A percentile compares a stretch with the other conserved stretches of the same genome.
Conservation (phyloP, 2,888 invertebrate species). For the Brachynemurus nebulosus region DNA sequence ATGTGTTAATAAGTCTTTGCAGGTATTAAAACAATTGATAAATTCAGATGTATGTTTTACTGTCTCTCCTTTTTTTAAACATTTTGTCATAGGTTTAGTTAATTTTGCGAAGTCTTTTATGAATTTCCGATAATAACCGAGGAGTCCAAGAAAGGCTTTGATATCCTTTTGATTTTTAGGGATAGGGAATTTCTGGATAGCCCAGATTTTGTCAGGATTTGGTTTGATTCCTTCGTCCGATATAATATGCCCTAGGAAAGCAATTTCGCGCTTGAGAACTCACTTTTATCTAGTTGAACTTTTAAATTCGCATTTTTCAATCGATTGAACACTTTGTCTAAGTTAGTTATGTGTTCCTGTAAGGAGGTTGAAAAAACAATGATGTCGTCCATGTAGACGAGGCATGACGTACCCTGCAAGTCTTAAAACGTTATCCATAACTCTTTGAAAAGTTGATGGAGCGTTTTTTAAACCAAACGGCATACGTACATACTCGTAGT, state of each 20-base stretch:
- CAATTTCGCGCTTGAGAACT: constrained; percentile 26
- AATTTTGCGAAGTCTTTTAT: constrained; percentile 15
- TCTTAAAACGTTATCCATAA: constrained; percentile 9
- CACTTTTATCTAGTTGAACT: constrained; percentile 25
- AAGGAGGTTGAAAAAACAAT: constrained; percentile 19
- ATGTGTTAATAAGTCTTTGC: too few species aligned
- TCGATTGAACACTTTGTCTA: constrained; percentile 21
- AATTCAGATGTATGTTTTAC: too few species aligned
- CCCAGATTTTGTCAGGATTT: constrained; percentile 24
- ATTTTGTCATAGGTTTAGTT: constrained; percentile 16
- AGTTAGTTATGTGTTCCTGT: constrained; percentile 22
- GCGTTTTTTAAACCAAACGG: constrained; percentile 17
- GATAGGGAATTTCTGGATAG: too few species aligned
- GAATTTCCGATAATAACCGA: constrained; percentile 20
- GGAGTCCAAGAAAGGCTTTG: constrained; percentile 16
- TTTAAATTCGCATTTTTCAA: constrained; percentile 19
- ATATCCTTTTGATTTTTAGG: too few species aligned
- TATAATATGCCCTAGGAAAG: constrained; percentile 27
- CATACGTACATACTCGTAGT: constrained; percentile 21
- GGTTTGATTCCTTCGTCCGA: constrained; percentile 26
- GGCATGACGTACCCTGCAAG: constrained; percentile 13
- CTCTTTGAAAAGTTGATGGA: constrained; percentile 10
- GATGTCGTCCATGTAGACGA: constrained; percentile 22
- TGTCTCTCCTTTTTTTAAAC: too few species aligned
- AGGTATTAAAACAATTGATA: too few species aligned